Base-by-base conservation (phyloP, 1,140 invertebrate genomes). In the Saxidomus purpurata region DNA sequence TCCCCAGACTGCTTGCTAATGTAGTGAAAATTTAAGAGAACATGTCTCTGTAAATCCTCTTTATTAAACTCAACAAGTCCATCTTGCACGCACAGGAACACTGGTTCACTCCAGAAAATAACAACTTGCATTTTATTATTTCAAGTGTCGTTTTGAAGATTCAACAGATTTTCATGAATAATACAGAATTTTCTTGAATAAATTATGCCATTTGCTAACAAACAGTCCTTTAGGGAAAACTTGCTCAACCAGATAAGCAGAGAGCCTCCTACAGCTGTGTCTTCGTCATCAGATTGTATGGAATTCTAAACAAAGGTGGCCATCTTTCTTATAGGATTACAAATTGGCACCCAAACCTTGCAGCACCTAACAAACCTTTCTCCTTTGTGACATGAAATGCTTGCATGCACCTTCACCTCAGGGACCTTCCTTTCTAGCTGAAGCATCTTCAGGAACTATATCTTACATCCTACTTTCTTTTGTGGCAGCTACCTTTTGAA, bases 21-120 rank as follows among this genome's bases (percentile, higher is more conserved):
- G 59, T n/a, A 63, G n/a, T 63, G 0, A 9, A 9, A 11, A n/a
- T n/a, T n/a, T 28, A 28, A 55, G 2, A 22, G 15, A 55, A 55
- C n/a, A 3, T 28, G 19, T 63, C 19, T 8, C 59, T 2, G 38
- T n/a, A 40, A 28, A n/a, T 6, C 1, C 28, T 55, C 52, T 15
- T 55, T 22, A 55, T 71, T 40, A 40, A 47, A n/a, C 9, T 49
- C 1, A 52, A 43, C 74, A 77, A 77, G 74, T 77, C 74, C 74
- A 52, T 77, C 74, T 77, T 52, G 74, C 74, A 71, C 28, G 22
- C 8, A 28, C 13, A 8, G 11, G n/a, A 11, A n/a, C 59, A 63
- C 19, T 63, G 19, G 8, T 28, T 9, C 4, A 25, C 19, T 11
- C 6, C 59, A 28, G 25, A 1, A 63, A 25, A 59, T 3, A 19